Conservation (phyloP, 2,797 vertebrate species). For the Paguma larvata region DNA sequence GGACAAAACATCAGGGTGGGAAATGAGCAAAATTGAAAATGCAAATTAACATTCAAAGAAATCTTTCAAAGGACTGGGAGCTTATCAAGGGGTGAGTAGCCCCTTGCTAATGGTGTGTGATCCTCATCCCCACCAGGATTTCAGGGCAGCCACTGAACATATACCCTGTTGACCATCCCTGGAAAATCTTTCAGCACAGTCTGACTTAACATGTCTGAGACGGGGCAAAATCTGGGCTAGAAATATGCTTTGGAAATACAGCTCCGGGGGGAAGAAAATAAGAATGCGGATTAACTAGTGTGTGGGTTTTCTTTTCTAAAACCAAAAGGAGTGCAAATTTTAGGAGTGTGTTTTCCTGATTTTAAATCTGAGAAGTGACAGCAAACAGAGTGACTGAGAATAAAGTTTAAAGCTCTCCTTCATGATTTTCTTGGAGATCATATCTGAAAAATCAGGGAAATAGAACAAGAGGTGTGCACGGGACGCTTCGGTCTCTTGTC, state of each 20-base stretch:
- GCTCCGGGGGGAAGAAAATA: slow-evolving; percentile 11
- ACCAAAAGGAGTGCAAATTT: neutral
- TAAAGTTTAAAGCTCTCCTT: neutral
- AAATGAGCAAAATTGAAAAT: slow-evolving; percentile 85
- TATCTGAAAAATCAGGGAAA: slow-evolving; percentile 13
- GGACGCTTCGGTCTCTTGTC: neutral
- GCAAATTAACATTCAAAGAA: slow-evolving; percentile 82
- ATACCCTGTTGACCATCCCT: slow-evolving; percentile 77
- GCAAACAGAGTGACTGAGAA: neutral
- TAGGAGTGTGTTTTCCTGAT: slow-evolving; percentile 26
- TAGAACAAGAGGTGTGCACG: neutral
- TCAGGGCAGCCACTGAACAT: slow-evolving; percentile 82
- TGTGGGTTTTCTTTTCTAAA: slow-evolving; percentile 37
- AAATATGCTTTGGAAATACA: slow-evolving; percentile 9
- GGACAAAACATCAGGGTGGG: slow-evolving; percentile 85
- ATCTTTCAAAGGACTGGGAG: slow-evolving; percentile 80
- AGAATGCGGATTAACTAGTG: slow-evolving; percentile 3
- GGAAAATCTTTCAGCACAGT: slow-evolving; percentile 65
- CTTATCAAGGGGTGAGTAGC: slow-evolving; percentile 66
- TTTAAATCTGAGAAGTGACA: slow-evolving; percentile 13
- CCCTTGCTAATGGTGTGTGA: slow-evolving; percentile 63
- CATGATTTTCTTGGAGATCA: slow-evolving; percentile 4
- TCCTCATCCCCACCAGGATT: slow-evolving; percentile 79
- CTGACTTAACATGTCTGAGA: neutral
- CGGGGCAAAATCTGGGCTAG: neutral